Evolutionary conservation across 2,797 vertebrate species (phyloP).

Genomic region (Propithecus perrieri): DNA sequence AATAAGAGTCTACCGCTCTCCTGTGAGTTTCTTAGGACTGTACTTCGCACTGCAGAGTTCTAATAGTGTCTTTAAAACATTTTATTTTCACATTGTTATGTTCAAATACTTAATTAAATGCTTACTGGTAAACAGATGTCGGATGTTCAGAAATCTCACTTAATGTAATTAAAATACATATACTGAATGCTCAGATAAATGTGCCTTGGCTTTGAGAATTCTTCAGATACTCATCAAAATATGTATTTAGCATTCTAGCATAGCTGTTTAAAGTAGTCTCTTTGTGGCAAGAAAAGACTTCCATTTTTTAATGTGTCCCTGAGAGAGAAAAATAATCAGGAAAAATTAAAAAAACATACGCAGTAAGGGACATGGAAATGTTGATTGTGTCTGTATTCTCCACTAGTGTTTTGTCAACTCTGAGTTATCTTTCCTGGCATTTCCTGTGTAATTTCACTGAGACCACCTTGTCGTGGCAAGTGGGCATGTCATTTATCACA

Average conservation of each 20-base stretch:
- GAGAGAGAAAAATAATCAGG: conserved; percentile 57
- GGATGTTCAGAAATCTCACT: conserved; percentile 73
- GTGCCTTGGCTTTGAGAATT: conserved; percentile 63
- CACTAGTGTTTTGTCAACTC: neutral
- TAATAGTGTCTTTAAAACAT: conserved; percentile 47
- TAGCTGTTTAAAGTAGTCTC: conserved; percentile 56
- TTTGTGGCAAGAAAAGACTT: conserved; percentile 55
- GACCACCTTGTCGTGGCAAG: neutral
- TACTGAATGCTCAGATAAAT: conserved; percentile 70
- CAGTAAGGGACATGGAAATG: neutral
- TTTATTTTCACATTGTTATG: conserved; percentile 58
- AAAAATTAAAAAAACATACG: neutral
- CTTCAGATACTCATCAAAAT: conserved; percentile 71
- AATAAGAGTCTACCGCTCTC: neutral
- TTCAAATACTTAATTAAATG: conserved; percentile 76
- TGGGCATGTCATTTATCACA: neutral
- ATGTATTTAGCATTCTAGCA: conserved; percentile 63
- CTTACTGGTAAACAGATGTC: conserved; percentile 79
- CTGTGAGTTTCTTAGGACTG: neutral
- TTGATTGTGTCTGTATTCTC: neutral
- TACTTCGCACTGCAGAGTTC: neutral
- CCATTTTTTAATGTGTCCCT: conserved; percentile 51
- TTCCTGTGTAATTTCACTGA: neutral
- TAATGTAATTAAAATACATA: conserved; percentile 77
- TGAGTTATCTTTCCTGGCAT: neutral